Conservation (phyloP, 2,113 vertebrate species). For the Colius striatus region DNA sequence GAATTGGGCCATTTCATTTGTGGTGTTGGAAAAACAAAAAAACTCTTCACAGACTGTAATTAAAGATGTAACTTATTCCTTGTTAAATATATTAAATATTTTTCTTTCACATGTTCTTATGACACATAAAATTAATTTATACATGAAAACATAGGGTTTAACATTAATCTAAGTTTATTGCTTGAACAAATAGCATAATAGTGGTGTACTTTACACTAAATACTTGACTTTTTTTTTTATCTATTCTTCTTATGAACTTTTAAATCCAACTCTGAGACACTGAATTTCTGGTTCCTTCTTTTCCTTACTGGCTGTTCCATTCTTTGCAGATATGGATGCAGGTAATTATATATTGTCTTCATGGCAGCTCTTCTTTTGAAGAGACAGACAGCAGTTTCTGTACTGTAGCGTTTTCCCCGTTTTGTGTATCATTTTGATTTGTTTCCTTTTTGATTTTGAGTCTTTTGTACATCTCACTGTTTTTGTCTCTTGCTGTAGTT, state of each 20-base stretch:
- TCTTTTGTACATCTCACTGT: conserved; percentile 73
- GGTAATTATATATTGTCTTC: conserved; percentile 88
- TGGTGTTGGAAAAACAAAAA: not conserved
- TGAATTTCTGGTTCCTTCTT: conserved; percentile 88
- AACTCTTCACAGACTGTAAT: not conserved
- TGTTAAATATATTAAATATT: not conserved
- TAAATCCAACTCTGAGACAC: conserved; percentile 79
- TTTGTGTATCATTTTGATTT: conserved; percentile 75
- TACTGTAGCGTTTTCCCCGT: conserved; percentile 67
- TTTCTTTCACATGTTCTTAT: not conserved
- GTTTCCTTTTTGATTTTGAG: conserved; percentile 67
- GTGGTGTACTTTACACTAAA: not conserved
- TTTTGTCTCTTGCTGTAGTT: conserved; percentile 73
- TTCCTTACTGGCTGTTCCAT: conserved; percentile 87
- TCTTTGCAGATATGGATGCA: conserved; percentile 99
- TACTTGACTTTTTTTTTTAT: conserved; percentile 49
- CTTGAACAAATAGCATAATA: not conserved
- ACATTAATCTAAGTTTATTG: not conserved
- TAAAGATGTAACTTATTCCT: not conserved
- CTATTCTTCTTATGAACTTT: conserved; percentile 72
- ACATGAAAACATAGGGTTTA: not conserved
- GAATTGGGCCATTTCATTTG: not conserved
- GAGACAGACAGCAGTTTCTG: conserved; percentile 66
- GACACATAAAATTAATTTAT: not conserved
- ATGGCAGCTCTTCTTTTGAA: conserved; percentile 74